Base-by-base conservation (phyloP, 2,888 invertebrate genomes). In the Xestia sexstrigata region DNA sequence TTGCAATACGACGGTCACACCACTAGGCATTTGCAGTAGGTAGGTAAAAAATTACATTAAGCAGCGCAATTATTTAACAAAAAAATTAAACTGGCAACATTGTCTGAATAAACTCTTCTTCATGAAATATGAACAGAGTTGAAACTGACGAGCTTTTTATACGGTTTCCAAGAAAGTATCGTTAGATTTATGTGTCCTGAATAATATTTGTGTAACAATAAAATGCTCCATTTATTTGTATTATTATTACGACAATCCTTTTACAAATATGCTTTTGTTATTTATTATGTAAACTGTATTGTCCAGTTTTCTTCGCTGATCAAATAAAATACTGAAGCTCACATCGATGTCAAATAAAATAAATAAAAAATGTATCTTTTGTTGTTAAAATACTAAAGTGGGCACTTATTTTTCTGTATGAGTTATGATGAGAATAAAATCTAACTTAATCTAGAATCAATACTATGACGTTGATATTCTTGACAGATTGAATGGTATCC, bases 111-210 rank as follows among this genome's bases (percentile, higher is more conserved):
- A 42, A 62, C 8, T 52, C 6, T 70, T 26, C 35, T 68, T 55
- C 62, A 52, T 82, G 58, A 78, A 82, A 82, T 68, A 82, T 68
- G 58, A 63, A 67, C n/a, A 42, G 23, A 45, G 35, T 67, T 66
- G 20, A 55, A 63, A 52, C 30, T 45, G 49, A 45, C 26, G 45
- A 63, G 68, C 15, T 71, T 74, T 52, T 52, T 39, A 47, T 30
- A n/a, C 45, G 47, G 52, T 39, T 74, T 60, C 26, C 11, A 42
- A 71, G 35, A 55, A 67, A 77, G 55, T 39, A 17, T 4, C 20
- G 11, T 60, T 55, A n/a, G 23, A 81, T 69, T 77, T 72, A 78
- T 63, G 42, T 42, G 9, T 62, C 20, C 69, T 13, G 45, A 49
- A 82, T 52, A 49, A 62, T 71, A 63, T 70, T 70, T 70, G 39